Conservation (phyloP, 2,113 vertebrate genomes). For the Pangasianodon hypophthalmus region DNA sequence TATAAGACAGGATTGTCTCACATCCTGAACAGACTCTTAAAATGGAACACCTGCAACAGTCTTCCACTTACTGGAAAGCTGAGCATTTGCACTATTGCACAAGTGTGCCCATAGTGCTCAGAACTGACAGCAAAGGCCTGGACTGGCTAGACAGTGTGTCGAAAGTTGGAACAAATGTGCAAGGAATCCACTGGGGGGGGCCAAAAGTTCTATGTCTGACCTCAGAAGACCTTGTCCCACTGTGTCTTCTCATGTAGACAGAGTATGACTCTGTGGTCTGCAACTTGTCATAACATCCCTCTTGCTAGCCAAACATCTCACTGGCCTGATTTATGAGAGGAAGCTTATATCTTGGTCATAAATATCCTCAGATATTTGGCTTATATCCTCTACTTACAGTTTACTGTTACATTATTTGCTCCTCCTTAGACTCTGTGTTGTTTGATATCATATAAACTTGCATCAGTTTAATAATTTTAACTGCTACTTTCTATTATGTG, state of each 20-base stretch:
- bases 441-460: slow-evolving; percentile 23
- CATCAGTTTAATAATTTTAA: slow-evolving; percentile 6
- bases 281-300: slow-evolving; percentile 45
- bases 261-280: slow-evolving; percentile 24
- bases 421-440: background rate
- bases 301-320: slow-evolving; percentile 45
- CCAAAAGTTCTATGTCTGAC: background rate
- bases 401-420: background rate
- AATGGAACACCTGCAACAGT: slow-evolving; percentile 27
- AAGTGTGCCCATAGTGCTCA: background rate
- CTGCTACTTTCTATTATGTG: background rate
- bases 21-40: slow-evolving; percentile 45
- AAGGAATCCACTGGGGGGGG: background rate
- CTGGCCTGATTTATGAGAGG: slow-evolving; percentile 26
- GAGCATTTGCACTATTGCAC: background rate
- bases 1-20: slow-evolving; percentile 38
- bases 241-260: slow-evolving; percentile 1
- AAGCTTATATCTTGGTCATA: slow-evolving; percentile 42
- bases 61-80: slow-evolving; percentile 1
- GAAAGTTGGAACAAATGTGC: background rate
- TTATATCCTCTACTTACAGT: slow-evolving; percentile 2
- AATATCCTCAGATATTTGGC: slow-evolving; percentile 32
- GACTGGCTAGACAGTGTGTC: slow-evolving; percentile 34
- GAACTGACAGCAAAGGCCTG: background rate
- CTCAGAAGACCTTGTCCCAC: slow-evolving; percentile 9